Base-by-base conservation (phyloP, 2,113 vertebrate species). In the Tricholaema leucomelas region DNA sequence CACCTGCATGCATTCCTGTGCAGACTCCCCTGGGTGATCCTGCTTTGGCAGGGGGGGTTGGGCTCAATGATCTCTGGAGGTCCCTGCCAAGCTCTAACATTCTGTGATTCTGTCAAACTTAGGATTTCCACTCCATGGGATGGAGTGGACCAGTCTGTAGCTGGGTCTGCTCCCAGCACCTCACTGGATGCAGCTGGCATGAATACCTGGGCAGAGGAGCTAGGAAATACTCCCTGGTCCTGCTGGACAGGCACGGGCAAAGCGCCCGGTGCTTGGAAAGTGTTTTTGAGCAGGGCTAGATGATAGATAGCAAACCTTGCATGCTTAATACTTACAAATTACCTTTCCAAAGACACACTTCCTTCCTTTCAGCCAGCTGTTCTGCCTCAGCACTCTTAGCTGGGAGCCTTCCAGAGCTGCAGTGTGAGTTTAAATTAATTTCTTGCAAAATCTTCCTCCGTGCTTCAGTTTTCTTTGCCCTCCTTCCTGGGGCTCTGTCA, bases 291-390 rank as follows among this genome's bases (percentile, higher is more conserved):
- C 69, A 76, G 46, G 55, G 77, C 73, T 46, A 84, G 84, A 75
- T 81, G 73, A 79, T n/a, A 92, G 91, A 91, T 63, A 83, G 79
- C 89, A 92, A 94, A 94, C 71, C 56, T 74, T 71, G 52, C 65
- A 7, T 76, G 56, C 74, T 94, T 86, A 85, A 65, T 93, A 56
- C 87, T 94, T 88, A 58, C 24, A 82, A 92, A 91, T 91, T 95
- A 96, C 94, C 81, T 96, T 90, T 94, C 67, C 81, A 92, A 95
- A 90, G 93, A 81, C 55, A 91, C 15, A 73, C 50, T 93, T 95
- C 84, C 80, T 95, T 88, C 71, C 84, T 78, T 93, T 73, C 67
- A 93, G 87, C 59, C 85, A 94, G 87, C 64, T 95, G 87, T 96
- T 96, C 93, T 88, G 89, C 85, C 66, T 96, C 91, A 77, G 61